A percentile compares a stretch with the other conserved stretches of the same genome.
These are phyloP conservation scores for Xestoiulus laeticollis DNA, from an alignment of 2,888 invertebrate species.

Conservation along the genomic window DNA sequence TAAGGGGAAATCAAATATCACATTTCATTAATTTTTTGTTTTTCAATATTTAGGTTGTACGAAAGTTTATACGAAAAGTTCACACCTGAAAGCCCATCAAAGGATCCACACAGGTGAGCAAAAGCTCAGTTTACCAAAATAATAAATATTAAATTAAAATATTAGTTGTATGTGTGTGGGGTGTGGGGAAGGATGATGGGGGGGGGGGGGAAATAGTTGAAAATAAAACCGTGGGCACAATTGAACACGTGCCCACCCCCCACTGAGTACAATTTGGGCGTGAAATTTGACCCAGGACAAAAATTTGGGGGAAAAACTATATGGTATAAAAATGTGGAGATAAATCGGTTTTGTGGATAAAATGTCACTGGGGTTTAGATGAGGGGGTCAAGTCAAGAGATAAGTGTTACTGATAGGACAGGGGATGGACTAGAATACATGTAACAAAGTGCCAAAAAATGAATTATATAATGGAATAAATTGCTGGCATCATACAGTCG, in stretches of 20 bases:
- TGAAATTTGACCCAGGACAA: neutral
- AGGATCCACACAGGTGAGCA: constrained; percentile 93
- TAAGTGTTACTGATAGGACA: neutral
- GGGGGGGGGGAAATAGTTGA: neutral
- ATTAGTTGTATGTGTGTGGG: neutral
- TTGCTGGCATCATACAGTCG: no score
- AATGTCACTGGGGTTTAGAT: neutral
- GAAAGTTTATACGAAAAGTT: constrained; percentile 98
- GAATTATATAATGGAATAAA: neutral
- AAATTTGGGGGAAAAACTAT: neutral
- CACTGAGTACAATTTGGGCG: constrained; percentile 1
- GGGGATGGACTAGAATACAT: neutral
- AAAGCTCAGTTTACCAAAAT: neutral
- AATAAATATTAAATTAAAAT: neutral
- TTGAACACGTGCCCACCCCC: constrained; percentile 15
- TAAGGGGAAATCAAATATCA: neutral
- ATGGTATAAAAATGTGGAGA: neutral
- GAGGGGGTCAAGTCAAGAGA: neutral
- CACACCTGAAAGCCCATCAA: constrained; percentile 96
- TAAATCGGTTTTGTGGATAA: neutral
- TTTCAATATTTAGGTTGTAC: constrained; percentile 80
- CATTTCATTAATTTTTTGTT: neutral
- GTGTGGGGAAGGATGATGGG: neutral
- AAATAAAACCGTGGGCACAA: neutral
- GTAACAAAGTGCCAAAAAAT: neutral